A percentile compares a stretch with the other conserved stretches of the same genome.
phyloP scores from a whole-genome alignment of 1,140 invertebrate species.

The Megathymus violae region DNA sequence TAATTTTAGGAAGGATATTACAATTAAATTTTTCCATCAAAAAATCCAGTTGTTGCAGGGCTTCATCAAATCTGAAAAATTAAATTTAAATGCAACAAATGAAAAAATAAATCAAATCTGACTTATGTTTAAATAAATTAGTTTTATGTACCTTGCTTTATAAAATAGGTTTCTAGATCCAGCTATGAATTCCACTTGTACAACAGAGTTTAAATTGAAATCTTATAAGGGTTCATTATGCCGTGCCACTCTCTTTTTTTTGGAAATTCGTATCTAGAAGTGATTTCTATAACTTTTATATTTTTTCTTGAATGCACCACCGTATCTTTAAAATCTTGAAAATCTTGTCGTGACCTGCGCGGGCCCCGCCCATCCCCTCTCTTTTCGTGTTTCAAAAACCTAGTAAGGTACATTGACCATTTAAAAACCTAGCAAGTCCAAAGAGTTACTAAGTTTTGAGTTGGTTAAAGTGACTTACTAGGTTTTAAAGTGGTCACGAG shows the following conservation, averaged over 20 bases:
- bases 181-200: conserved; percentile 31
- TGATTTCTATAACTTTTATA: conserved; percentile 20
- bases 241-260: conserved; percentile 19
- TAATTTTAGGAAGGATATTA: conserved; percentile 11
- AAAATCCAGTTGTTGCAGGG: conserved; percentile 9
- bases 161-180: conserved; percentile 31
- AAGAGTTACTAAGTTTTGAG: too few species aligned
- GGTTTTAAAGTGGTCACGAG: too few species aligned
- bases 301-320: conserved; percentile 17
- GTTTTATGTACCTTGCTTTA: conserved; percentile 22
- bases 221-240: conserved; percentile 24
- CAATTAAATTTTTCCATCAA: conserved; percentile 29
- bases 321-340: conserved; percentile 26
- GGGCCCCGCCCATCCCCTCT: too few species aligned
- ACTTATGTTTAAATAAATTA: conserved; percentile 2
- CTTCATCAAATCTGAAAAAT: conserved; percentile 24
- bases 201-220: conserved; percentile 32
- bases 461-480: too few species aligned
- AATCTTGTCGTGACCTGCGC: too few species aligned
- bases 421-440: too few species aligned
- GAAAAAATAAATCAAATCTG: conserved; percentile 1
- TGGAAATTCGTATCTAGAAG: conserved; percentile 17
- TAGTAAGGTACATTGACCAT: too few species aligned
- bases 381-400: too few species aligned
- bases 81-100: conserved; percentile 7